Percentiles rank a stretch among this genome's conserved stretches.
Evolutionary conservation across 2,888 invertebrate genomes (phyloP).

Genomic region (Platycheirus albimanus): DNA sequence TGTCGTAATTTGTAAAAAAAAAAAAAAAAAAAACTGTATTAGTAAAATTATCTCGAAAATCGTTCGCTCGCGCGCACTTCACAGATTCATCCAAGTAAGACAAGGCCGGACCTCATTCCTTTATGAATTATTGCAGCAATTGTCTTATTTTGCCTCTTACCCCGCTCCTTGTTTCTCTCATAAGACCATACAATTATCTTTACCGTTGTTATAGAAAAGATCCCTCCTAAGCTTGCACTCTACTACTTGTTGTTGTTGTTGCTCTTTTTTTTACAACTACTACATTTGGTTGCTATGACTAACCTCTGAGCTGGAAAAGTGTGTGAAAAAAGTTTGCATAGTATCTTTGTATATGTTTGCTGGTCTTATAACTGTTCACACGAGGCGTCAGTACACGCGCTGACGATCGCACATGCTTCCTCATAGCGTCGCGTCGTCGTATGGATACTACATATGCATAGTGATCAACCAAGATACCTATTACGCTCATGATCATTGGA

Average conservation of each 20-base stretch:
- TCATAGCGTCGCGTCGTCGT: background rate
- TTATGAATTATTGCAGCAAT: slow-evolving; percentile 61
- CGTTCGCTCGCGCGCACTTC: slow-evolving; percentile 56
- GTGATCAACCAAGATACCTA: slow-evolving; percentile 34
- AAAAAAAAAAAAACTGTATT: too few relatives aligned
- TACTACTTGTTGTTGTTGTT: slow-evolving; percentile 3
- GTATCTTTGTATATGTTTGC: slow-evolving; percentile 12
- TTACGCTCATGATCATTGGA: slow-evolving; percentile 58
- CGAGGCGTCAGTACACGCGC: slow-evolving; percentile 69
- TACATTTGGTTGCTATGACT: slow-evolving; percentile 10
- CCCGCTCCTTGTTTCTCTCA: background rate
- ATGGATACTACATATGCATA: too few relatives aligned
- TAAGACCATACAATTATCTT: slow-evolving; percentile 58
- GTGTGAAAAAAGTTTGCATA: slow-evolving; percentile 34
- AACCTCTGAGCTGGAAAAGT: slow-evolving; percentile 16
- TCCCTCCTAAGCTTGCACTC: slow-evolving; percentile 28
- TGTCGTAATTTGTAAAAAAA: slow-evolving; percentile 10
- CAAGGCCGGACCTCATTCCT: slow-evolving; percentile 71
- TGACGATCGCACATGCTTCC: slow-evolving; percentile 56
- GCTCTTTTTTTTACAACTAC: background rate
- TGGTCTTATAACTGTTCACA: slow-evolving; percentile 66
- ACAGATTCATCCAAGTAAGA: slow-evolving; percentile 64
- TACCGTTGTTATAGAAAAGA: slow-evolving; percentile 54
- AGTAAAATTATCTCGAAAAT: slow-evolving; percentile 57
- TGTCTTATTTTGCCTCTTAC: slow-evolving; percentile 11